phyloP scores from a whole-genome alignment of 2,113 vertebrate species.

The Andinoacara biseriatus region DNA sequence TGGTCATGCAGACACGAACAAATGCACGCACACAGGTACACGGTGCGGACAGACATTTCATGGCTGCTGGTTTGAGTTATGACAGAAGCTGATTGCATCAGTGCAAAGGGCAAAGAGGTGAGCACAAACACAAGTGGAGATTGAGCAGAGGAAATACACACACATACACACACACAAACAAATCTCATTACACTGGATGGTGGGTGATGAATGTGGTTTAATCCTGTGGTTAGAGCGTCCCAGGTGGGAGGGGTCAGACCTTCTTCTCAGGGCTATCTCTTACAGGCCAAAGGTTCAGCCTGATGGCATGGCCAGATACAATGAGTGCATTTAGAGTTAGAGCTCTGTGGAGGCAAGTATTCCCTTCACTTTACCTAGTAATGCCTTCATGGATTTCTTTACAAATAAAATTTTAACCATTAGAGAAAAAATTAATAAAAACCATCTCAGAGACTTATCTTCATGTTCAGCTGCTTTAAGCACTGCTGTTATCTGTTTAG shows the following conservation, averaged over 20 bases:
- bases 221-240: slow-evolving; percentile 52
- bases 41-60: slow-evolving; percentile 56
- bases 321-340: slow-evolving; percentile 56
- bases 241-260: slow-evolving; percentile 57
- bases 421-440: no score
- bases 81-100: slow-evolving; percentile 65
- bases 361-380: no score
- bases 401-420: no score
- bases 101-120: slow-evolving; percentile 30
- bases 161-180: slow-evolving; percentile 24
- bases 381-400: no score
- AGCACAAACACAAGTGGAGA: slow-evolving; percentile 9
- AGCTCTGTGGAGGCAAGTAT: no score
- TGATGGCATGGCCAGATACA: slow-evolving; percentile 40
- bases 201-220: slow-evolving; percentile 62
- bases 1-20: slow-evolving; percentile 1
- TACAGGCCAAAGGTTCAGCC: slow-evolving; percentile 60
- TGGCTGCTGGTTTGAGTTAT: slow-evolving; percentile 61
- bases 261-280: slow-evolving; percentile 77
- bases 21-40: slow-evolving; percentile 5
- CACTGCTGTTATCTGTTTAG: no score
- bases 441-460: no score
- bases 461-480: no score
- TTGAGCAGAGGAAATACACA: neutral
- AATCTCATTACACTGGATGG: slow-evolving; percentile 29